These are phyloP conservation scores for Monomorium pharaonis DNA, from an alignment of 1,140 invertebrate species.

Conservation along the genomic window DNA sequence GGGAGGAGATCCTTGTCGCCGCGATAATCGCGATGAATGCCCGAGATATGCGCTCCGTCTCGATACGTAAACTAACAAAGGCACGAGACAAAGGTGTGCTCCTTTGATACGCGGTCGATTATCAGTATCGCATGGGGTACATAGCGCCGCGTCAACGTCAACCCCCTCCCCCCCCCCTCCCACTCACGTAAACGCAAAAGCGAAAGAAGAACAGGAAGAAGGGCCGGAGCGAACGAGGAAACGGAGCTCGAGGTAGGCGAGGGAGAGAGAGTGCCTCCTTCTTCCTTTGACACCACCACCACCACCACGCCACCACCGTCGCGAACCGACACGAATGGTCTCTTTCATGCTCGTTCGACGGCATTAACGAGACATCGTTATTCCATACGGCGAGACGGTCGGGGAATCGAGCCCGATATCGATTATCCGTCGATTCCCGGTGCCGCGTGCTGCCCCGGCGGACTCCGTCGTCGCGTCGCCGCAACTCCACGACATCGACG, in stretches of 20 bases:
- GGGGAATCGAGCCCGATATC: constrained; percentile 49
- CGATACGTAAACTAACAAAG: constrained; percentile 28
- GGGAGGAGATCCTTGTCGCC: neutral
- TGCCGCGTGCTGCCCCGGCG: neutral
- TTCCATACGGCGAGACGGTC: constrained; percentile 44
- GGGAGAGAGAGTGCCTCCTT: neutral
- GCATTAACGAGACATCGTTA: constrained; percentile 61
- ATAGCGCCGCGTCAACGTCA: constrained; percentile 16
- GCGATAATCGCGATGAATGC: neutral
- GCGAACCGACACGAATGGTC: constrained; percentile 45
- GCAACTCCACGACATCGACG: neutral
- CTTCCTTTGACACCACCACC: neutral
- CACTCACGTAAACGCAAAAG: neutral
- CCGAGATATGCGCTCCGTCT: constrained; percentile 2
- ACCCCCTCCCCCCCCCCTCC: no score
- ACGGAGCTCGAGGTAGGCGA: neutral
- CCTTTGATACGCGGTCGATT: constrained; percentile 6
- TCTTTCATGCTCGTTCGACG: constrained; percentile 56
- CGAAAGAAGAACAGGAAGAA: neutral
- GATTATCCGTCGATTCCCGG: constrained; percentile 56
- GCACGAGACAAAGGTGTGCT: neutral
- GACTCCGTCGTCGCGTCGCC: neutral
- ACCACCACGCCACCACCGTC: neutral
- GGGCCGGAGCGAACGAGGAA: neutral
- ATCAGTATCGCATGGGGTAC: constrained; percentile 6